Evolutionary conservation across 2,797 vertebrate species (phyloP).

Genomic region (Falco concolor): DNA sequence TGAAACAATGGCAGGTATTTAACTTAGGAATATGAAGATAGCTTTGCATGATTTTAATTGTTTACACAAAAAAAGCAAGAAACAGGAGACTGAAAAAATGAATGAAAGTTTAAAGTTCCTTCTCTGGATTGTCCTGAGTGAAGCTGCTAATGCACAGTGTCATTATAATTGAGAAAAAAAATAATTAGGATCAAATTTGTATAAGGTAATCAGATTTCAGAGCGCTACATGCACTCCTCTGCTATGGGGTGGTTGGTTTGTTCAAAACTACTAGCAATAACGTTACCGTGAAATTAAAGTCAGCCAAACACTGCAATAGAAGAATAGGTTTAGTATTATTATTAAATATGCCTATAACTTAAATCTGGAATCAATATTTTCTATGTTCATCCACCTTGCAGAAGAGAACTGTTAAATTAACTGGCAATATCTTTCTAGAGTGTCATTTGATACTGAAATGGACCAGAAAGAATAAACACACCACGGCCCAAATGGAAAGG

Average conservation of each 20-base stretch:
- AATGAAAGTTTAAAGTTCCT: neutral
- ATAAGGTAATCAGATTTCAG: neutral
- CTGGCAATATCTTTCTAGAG: neutral
- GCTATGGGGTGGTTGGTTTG: neutral
- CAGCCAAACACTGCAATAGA: neutral
- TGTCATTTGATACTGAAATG: neutral
- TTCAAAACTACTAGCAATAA: neutral
- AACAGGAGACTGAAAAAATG: neutral
- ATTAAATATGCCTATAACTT: neutral
- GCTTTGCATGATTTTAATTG: neutral
- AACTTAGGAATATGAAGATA: neutral
- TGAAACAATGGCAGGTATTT: neutral
- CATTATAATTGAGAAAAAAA: neutral
- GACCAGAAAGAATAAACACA: neutral
- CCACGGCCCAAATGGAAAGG: neutral
- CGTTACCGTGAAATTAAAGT: neutral
- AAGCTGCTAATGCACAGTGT: neutral
- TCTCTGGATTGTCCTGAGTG: neutral
- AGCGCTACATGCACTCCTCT: neutral
- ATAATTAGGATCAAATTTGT: neutral
- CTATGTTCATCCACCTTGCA: neutral
- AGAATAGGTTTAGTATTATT: neutral
- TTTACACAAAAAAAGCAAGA: neutral
- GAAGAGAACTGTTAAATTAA: neutral
- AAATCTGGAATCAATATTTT: neutral